phyloP scores from a whole-genome alignment of 2,113 vertebrate genomes.

The Murina feae region DNA sequence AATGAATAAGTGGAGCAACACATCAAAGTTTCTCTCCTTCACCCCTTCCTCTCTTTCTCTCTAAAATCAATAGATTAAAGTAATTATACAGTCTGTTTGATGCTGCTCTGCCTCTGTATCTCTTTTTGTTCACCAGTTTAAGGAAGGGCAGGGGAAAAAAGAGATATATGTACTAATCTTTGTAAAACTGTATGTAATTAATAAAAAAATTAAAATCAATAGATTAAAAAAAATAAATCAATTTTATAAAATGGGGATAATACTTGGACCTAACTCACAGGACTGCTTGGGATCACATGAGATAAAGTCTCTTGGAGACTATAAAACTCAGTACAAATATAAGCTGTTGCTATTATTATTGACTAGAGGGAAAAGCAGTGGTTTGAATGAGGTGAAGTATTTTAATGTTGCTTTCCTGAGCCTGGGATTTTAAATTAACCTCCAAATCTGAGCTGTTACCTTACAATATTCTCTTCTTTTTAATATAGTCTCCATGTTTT shows the following conservation, averaged over 20 bases:
- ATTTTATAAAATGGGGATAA: neutral
- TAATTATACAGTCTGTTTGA: too few relatives aligned
- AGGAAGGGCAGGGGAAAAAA: too few relatives aligned
- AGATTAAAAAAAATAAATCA: too few relatives aligned
- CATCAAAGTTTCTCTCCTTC: too few relatives aligned
- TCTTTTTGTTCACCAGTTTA: too few relatives aligned
- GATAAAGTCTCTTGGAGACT: neutral
- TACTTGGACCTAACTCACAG: neutral
- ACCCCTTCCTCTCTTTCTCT: too few relatives aligned
- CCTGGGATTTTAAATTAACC: neutral
- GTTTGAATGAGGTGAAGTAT: neutral
- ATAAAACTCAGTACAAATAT: neutral
- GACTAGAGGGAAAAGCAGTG: neutral
- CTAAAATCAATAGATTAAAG: too few relatives aligned
- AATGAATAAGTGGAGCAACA: too few relatives aligned
- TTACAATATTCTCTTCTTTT: neutral
- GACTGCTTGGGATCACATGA: neutral
- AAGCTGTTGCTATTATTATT: neutral
- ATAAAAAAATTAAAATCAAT: too few relatives aligned
- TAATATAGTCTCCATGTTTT: neutral
- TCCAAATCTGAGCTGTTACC: neutral
- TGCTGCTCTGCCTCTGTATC: too few relatives aligned
- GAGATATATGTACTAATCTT: too few relatives aligned
- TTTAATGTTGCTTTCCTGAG: neutral
- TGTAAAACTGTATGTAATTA: too few relatives aligned